Evolutionary conservation across 1,140 invertebrate genomes (phyloP).

Genomic region (Pseudomyrmex dendroicus): DNA sequence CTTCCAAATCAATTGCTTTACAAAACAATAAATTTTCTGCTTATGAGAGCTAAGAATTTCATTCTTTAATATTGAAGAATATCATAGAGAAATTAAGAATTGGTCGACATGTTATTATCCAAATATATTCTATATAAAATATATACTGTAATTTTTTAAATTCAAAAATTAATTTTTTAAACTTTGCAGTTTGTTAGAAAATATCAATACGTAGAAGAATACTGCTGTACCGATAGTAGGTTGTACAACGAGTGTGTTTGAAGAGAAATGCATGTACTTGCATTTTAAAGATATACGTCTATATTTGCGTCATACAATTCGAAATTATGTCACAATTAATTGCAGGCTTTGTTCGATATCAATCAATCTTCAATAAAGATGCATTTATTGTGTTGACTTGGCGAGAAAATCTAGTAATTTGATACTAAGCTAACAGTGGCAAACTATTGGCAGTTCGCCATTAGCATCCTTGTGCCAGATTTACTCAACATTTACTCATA

Average conservation of each 20-base stretch:
- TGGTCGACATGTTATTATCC: background rate
- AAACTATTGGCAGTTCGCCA: conserved; percentile 44
- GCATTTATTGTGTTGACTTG: conserved; percentile 2
- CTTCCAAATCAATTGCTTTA: background rate
- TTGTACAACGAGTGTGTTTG: background rate
- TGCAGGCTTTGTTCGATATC: background rate
- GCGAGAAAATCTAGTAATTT: conserved; percentile 35
- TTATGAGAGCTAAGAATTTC: background rate
- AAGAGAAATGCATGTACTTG: background rate
- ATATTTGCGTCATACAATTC: background rate
- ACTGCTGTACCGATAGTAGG: conserved; percentile 37
- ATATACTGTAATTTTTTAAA: too few species aligned
- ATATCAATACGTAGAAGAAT: conserved; percentile 22
- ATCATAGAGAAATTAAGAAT: background rate
- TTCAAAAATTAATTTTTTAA: background rate
- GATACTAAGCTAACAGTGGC: conserved; percentile 38
- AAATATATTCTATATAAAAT: background rate
- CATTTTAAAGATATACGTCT: background rate
- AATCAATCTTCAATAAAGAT: conserved; percentile 32
- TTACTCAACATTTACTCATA: conserved; percentile 52
- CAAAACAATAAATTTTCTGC: background rate
- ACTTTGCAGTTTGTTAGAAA: background rate
- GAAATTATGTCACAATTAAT: background rate
- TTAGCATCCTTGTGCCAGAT: conserved; percentile 52
- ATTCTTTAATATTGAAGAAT: too few species aligned